phyloP scores from a whole-genome alignment of 2,113 vertebrate genomes.

The Rutilus rutilus region DNA sequence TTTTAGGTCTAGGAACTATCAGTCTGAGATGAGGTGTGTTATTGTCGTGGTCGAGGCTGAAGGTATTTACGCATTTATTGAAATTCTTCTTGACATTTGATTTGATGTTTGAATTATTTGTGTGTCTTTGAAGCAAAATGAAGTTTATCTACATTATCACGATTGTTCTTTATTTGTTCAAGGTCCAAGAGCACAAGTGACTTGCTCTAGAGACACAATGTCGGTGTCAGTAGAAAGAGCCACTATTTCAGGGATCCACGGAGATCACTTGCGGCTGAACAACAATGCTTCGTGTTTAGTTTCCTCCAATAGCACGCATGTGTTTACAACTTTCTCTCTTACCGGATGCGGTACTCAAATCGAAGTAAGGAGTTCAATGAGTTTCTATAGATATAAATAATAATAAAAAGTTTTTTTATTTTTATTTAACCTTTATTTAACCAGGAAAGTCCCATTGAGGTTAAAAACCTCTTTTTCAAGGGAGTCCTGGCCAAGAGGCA shows the following conservation, averaged over 20 bases:
- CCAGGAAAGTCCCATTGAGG: too few relatives aligned
- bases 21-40: constrained; percentile 67
- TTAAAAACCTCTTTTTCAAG: too few relatives aligned
- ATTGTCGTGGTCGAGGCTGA: constrained; percentile 49
- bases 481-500: too few relatives aligned
- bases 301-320: constrained; percentile 58
- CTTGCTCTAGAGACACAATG: not conserved
- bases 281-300: constrained; percentile 58
- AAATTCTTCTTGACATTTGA: not conserved
- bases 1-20: constrained; percentile 43
- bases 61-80: not conserved
- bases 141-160: not conserved
- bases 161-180: not conserved
- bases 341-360: constrained; percentile 48
- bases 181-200: not conserved
- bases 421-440: too few relatives aligned
- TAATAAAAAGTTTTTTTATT: not conserved
- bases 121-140: not conserved
- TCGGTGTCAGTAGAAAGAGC: not conserved
- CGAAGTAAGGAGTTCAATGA: constrained; percentile 26
- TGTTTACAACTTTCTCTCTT: constrained; percentile 49
- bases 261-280: constrained; percentile 59
- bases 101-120: not conserved
- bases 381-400: not conserved
- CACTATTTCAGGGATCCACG: constrained; percentile 46